Percentiles rank a stretch among this genome's conserved stretches.
These are phyloP conservation scores for Meiosimyza decipiens DNA, from an alignment of 2,888 invertebrate genomes.

Conservation along the genomic window DNA sequence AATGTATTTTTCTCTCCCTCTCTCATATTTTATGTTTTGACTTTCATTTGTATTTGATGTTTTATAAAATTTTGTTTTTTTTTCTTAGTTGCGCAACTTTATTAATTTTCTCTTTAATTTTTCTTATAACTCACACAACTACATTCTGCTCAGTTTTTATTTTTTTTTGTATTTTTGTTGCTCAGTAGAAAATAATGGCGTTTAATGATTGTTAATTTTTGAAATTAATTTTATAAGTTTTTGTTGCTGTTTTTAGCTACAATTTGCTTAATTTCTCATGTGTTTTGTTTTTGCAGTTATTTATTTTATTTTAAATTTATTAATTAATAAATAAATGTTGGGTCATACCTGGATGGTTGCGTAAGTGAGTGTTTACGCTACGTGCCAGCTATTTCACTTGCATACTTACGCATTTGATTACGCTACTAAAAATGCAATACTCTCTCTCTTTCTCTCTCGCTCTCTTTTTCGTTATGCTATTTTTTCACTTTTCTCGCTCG, in stretches of 20 bases:
- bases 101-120: constrained; percentile 34
- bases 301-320: constrained; percentile 15
- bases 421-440: neutral
- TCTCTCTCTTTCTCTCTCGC: constrained; percentile 26
- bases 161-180: constrained; percentile 36
- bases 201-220: constrained; percentile 41
- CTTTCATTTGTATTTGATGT: neutral
- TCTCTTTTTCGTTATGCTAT: neutral
- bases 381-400: neutral
- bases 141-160: constrained; percentile 15
- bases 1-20: too few relatives aligned
- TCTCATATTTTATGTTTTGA: neutral
- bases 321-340: constrained; percentile 28
- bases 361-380: constrained; percentile 38
- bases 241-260: constrained; percentile 27
- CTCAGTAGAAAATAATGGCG: constrained; percentile 49
- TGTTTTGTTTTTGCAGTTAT: neutral
- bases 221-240: neutral
- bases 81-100: neutral
- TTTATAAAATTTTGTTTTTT: neutral
- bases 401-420: neutral
- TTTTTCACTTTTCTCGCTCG: neutral
- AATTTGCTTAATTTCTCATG: neutral
- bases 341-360: constrained; percentile 48
- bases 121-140: neutral